Base-by-base conservation (phyloP, 2,888 invertebrate species). In the Xylota segnis region DNA sequence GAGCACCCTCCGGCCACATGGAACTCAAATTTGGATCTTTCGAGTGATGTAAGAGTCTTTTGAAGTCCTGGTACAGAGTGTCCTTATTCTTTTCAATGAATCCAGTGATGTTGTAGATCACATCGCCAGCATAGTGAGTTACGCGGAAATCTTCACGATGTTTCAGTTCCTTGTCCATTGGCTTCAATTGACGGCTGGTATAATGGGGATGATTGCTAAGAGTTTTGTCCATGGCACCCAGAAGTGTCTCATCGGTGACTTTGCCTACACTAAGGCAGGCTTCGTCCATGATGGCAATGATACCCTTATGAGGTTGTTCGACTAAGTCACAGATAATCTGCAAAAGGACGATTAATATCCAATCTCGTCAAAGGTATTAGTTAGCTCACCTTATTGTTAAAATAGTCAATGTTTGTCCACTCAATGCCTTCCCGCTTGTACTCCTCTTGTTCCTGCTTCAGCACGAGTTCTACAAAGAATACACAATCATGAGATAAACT, bases 71-170 rank as follows among this genome's bases (percentile, higher is more conserved):
- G 93, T 97, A 99, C 61, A 99, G 93, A 0, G 97, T 97, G 92
- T 99, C 99, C 92, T 96, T 98, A 93, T 99, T 99, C 93, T 99
- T 99, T 92, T 99, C 99, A 92, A 99, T 95, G 93, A 99, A 99
- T 0, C 98, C 98, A 12, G 94, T 94, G 16, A 98, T 95, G 71
- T 95, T 95, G 93, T 99, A 99, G 12, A 97, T 96, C 32, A 99
- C 99, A 90, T 98, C 98, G 4, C 99, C 99, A 0, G 99, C 99
- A 92, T 99, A 99, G 92, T 99, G 99, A 12, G 95, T 97, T 88
- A 97, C 95, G 87, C 96, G 94, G 91, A 97, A 97, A 91, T 97
- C 95, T 89, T 95, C 94, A 89, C 95, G 95, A 90, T 97, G 97
- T 88, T 95, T 94, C 45, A 97, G 92, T 87, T 94, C 95, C 92